phyloP scores from a whole-genome alignment of 2,888 invertebrate species.

The Endomychus coccineus region DNA sequence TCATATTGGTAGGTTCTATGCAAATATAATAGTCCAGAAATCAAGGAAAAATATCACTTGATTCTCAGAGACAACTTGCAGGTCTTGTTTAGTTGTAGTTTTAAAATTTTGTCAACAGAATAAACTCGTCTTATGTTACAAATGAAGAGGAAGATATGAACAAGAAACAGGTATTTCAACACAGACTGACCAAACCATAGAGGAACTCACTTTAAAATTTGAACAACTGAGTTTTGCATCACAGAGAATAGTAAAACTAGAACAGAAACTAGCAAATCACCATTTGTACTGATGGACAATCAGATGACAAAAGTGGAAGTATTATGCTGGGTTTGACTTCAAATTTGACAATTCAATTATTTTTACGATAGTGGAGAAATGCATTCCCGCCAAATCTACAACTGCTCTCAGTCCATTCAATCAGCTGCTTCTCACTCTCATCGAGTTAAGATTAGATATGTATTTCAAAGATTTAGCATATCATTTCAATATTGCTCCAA shows the following conservation, averaged over 20 bases:
- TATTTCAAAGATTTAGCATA: slow-evolving; percentile 9
- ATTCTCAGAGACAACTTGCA: too few relatives aligned
- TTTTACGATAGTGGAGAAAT: not conserved
- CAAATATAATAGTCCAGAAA: too few relatives aligned
- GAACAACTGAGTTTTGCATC: slow-evolving; percentile 14
- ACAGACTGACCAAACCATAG: slow-evolving; percentile 17
- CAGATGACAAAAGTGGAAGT: slow-evolving; percentile 1
- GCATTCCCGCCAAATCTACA: not conserved
- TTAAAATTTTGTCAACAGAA: too few relatives aligned
- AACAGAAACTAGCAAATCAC: too few relatives aligned
- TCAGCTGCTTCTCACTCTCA: slow-evolving; percentile 4
- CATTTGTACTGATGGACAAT: too few relatives aligned
- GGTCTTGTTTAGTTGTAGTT: too few relatives aligned
- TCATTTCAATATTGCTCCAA: slow-evolving; percentile 1
- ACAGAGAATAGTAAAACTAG: slow-evolving; percentile 11
- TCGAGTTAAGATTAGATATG: slow-evolving; percentile 5
- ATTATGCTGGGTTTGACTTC: not conserved
- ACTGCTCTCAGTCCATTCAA: slow-evolving; percentile 6
- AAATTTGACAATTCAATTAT: not conserved
- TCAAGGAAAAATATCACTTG: too few relatives aligned
- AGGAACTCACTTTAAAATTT: slow-evolving; percentile 12
- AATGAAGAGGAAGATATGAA: not conserved
- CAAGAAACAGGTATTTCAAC: not conserved
- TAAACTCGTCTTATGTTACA: too few relatives aligned
- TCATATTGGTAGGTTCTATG: too few relatives aligned